Conservation (phyloP, 2,797 vertebrate genomes). For the Picus viridis region DNA sequence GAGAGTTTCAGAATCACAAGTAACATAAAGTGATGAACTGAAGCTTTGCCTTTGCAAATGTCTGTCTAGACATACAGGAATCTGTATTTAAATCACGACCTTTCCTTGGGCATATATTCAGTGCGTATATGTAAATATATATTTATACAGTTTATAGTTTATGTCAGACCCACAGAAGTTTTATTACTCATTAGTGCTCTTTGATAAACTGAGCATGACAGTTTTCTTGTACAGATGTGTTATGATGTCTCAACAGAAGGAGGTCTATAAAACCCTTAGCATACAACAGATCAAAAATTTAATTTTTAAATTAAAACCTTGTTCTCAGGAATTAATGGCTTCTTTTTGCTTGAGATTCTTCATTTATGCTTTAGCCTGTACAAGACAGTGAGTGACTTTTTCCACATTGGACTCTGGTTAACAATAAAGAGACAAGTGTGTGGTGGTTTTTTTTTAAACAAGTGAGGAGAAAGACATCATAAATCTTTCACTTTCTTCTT, state of each 20-base stretch:
- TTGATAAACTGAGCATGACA: constrained; percentile 33
- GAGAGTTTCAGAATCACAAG: neutral
- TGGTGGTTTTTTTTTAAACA: neutral
- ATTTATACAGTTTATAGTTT: neutral
- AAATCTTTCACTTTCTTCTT: neutral
- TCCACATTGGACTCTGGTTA: neutral
- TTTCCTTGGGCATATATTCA: neutral
- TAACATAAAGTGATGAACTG: neutral
- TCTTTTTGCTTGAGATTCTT: neutral
- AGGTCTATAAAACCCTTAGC: neutral
- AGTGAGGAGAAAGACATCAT: neutral
- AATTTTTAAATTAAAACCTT: neutral
- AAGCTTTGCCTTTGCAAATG: neutral
- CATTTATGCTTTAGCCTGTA: neutral
- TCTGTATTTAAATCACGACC: neutral
- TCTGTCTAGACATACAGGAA: neutral
- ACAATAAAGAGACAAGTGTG: neutral
- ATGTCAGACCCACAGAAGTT: neutral
- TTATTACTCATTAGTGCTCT: neutral
- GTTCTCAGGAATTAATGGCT: neutral
- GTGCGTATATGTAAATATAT: neutral
- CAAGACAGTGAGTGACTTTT: neutral
- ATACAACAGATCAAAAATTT: neutral
- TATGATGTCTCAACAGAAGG: neutral
- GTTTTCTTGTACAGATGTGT: neutral